Evolutionary conservation across 2,113 vertebrate species (phyloP), one percentile per base, ranked within the genome.

Genomic region (Colistium nudipinnis): DNA sequence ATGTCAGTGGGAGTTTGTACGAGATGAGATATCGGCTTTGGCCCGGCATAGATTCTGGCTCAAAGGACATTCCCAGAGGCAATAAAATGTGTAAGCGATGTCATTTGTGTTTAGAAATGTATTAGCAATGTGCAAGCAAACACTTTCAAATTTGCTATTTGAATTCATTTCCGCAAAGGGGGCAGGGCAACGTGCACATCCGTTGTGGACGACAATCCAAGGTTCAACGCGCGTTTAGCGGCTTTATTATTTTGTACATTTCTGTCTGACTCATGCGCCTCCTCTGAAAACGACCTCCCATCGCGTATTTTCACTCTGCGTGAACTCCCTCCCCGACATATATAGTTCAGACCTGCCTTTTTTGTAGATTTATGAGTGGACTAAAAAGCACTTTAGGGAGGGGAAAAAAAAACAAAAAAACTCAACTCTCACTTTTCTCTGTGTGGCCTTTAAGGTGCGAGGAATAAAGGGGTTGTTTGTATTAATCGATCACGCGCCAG

Each of bases 11-110:
- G 63, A 84, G 77, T 84, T 87, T 84, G 87, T 87, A 88, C 66
- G 80, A 85, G 78, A 87, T 90, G 78, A 88, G 80, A 85, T 87
- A 88, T 90, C 83, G 82, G 86, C 84, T 84, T 89, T 83, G 81
- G 79, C 76, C 70, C 12, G 60, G 71, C 61, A 52, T 38, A 31
- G 60, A 83, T 69, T 67, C 75, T 76, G 70, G 74, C 81, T 84
- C 74, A 63, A 65, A 80, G 80, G 83, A 89, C 76, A 66, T 49
- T 68, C 39, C 72, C 36, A 51, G 44, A 70, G 51, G 82, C 63
- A 77, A 74, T 82, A 28, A 70, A 75, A 89, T 73, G 16, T 76
- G 76, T 77, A 41, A 17, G 24, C 55, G n/a, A 76, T 82, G 80
- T 75, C 76, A 70, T 72, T 68, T 49, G 27, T 74, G 68, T 83